A percentile compares a stretch with the other conserved stretches of the same genome.
Evolutionary conservation across 2,888 invertebrate genomes (phyloP).

Genomic region (Brassicogethes aeneus): DNA sequence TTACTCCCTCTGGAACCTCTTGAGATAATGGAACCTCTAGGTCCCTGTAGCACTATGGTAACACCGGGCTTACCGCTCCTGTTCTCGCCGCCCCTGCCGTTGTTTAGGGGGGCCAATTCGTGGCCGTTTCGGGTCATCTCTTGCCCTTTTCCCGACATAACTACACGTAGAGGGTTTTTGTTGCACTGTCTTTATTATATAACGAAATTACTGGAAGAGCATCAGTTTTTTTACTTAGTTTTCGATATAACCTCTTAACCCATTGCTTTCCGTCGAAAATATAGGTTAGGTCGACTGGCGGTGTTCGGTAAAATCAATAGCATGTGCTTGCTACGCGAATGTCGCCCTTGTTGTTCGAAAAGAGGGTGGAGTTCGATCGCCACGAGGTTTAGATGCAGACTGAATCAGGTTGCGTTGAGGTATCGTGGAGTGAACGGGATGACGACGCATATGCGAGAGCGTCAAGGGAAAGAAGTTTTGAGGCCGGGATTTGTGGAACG

Average conservation of each 20-base stretch:
- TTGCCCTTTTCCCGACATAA: slow-evolving; percentile 16
- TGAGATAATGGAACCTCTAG: slow-evolving; percentile 54
- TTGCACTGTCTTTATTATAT: neutral
- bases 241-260: neutral
- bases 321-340: slow-evolving; percentile 20
- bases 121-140: slow-evolving; percentile 61
- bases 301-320: slow-evolving; percentile 16
- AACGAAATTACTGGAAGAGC: neutral
- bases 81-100: slow-evolving; percentile 46
- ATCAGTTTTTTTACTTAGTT: neutral
- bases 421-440: slow-evolving; percentile 10
- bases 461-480: slow-evolving; percentile 13
- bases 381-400: slow-evolving; percentile 18
- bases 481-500: too few relatives aligned
- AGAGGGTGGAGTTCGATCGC: neutral
- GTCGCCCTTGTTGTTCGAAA: slow-evolving; percentile 17
- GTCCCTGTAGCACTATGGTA: slow-evolving; percentile 67
- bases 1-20: slow-evolving; percentile 25
- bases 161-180: neutral
- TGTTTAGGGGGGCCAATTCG: slow-evolving; percentile 73
- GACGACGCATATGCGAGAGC: slow-evolving; percentile 5
- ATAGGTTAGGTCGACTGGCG: slow-evolving; percentile 5
- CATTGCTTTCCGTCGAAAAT: neutral
- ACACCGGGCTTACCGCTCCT: slow-evolving; percentile 49
- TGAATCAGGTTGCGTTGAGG: slow-evolving; percentile 19